A percentile compares a stretch with the other conserved stretches of the same genome.
These are phyloP conservation scores for Hippocampus guttulatus DNA, from an alignment of 2,113 vertebrate genomes.

Conservation along the genomic window DNA sequence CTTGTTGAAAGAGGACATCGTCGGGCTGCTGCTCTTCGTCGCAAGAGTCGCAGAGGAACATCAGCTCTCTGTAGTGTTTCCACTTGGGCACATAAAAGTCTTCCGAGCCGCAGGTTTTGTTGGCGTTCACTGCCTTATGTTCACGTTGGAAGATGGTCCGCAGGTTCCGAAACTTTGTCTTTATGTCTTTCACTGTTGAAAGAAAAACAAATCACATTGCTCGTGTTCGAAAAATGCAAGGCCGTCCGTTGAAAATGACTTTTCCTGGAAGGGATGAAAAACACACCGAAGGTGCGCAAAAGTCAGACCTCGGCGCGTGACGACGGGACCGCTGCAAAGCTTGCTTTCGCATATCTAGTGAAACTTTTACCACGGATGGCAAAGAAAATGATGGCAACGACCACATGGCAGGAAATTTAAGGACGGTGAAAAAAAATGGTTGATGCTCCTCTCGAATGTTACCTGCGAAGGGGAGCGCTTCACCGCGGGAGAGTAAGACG, in stretches of 20 bases:
- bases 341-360: too few species aligned
- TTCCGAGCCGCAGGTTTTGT: conserved; percentile 48
- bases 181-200: conserved; percentile 55
- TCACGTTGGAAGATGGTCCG: conserved; percentile 59
- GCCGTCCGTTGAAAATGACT: not conserved
- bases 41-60: conserved; percentile 59
- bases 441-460: not conserved
- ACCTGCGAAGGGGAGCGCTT: conserved; percentile 48
- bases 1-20: not conserved
- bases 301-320: too few species aligned
- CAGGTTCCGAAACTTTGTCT: conserved; percentile 61
- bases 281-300: too few species aligned
- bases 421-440: not conserved
- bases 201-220: not conserved
- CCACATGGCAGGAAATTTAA: not conserved
- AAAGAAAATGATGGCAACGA: not conserved
- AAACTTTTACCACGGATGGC: not conserved
- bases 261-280: too few species aligned
- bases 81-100: conserved; percentile 57
- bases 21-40: conserved; percentile 42
- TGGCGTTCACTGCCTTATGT: conserved; percentile 48
- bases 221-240: not conserved
- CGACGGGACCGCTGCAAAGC: too few species aligned
- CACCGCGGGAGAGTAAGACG: conserved; percentile 31
- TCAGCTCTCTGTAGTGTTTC: conserved; percentile 49